Base-by-base conservation (phyloP, 2,797 vertebrate genomes). In the Amazonetta brasiliensis region DNA sequence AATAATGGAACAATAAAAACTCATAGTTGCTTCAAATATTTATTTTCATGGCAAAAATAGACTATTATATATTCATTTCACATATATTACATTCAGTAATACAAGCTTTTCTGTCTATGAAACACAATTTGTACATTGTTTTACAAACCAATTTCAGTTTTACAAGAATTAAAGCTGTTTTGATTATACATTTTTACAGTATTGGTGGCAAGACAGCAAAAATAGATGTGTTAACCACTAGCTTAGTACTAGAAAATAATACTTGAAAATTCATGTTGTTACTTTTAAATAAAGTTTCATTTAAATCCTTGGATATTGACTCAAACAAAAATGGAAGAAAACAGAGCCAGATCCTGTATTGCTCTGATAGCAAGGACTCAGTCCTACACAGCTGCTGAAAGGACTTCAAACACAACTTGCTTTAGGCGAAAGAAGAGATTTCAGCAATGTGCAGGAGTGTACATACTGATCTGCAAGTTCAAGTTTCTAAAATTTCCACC, bases 41-140 rank as follows among this genome's bases (percentile, higher is more conserved):
- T 99, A 98, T 99, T 99, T 98, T 95, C 97, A 98, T 98, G 97
- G 97, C 98, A 98, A 98, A 98, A 98, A 98, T 98, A 98, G 95
- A 98, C 96, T 97, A 98, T 97, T 87, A 95, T 97, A 97, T 97
- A 97, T 98, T 98, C 94, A 97, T 98, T 98, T 97, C 97, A 98
- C 97, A 98, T 98, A 98, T 98, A 97, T 98, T 97, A 98, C 96
- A 98, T 97, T 97, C 97, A 98, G 97, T 97, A 97, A 98, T 97
- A 98, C 97, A 97, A 96, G 96, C 93, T 96, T 98, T 97, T 97
- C 81, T 97, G 76, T 97, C 98, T 97, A 98, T 98, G 98, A 98
- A 98, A 98, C 97, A 97, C 92, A 98, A 97, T 98, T 98, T 98
- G 96, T 98, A 99, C 98, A 98, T 72, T 96, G 97, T 95, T 98